Evolutionary conservation across 2,888 invertebrate genomes (phyloP).

Genomic region (Agrochola lychnidis): DNA sequence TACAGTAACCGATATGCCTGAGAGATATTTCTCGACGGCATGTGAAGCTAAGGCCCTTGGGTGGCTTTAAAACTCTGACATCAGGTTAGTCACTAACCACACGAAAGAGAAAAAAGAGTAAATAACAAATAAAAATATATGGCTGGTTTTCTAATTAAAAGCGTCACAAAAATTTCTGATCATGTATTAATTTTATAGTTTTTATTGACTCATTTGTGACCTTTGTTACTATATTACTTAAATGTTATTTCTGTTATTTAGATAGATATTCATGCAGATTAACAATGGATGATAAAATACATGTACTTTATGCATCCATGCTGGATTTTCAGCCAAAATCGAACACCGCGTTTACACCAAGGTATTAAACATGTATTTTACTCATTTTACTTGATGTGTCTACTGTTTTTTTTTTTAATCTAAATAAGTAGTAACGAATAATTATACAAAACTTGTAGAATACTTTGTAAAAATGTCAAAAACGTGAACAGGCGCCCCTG

Average conservation of each 20-base stretch:
- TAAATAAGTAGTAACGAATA: background rate
- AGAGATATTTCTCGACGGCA: too few relatives aligned
- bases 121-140: background rate
- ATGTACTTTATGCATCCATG: background rate
- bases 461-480: too few relatives aligned
- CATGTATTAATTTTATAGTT: background rate
- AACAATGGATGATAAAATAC: background rate
- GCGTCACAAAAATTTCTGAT: background rate
- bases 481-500: too few relatives aligned
- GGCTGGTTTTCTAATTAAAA: background rate
- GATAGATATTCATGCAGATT: too few relatives aligned
- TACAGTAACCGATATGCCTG: too few relatives aligned
- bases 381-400: background rate
- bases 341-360: background rate
- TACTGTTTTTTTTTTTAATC: background rate
- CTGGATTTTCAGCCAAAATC: background rate
- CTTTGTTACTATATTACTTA: background rate
- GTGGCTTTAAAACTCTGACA: too few relatives aligned
- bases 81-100: too few relatives aligned
- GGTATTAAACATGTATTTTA: background rate
- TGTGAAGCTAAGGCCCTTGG: too few relatives aligned
- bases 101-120: too few relatives aligned
- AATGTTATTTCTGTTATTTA: background rate
- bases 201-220: background rate
- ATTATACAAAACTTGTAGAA: background rate